phyloP scores from a whole-genome alignment of 2,113 vertebrate genomes.

The Corvus cornix region DNA sequence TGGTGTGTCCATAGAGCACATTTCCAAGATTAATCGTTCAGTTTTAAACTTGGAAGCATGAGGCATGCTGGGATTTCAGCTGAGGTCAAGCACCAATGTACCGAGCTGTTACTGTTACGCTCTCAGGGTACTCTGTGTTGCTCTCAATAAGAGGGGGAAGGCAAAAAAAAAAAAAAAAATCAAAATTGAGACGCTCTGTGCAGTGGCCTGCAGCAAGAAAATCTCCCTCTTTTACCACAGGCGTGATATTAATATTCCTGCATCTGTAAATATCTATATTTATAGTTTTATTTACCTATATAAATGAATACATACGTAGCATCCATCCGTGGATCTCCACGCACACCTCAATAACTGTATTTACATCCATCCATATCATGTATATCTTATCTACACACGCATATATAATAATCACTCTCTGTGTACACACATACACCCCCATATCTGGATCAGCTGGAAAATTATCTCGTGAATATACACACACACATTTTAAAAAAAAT shows the following conservation, averaged over 20 bases:
- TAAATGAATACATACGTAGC: background rate
- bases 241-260: background rate
- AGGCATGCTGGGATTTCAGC: conserved; percentile 81
- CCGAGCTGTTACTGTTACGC: conserved; percentile 90
- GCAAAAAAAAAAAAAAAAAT: background rate
- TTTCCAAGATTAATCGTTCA: conserved; percentile 72
- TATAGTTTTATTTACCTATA: background rate
- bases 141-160: conserved; percentile 79
- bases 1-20: conserved; percentile 10
- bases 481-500: background rate
- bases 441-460: conserved; percentile 20
- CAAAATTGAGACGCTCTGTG: background rate
- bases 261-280: background rate
- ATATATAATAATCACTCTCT: background rate
- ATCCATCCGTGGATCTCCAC: background rate
- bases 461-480: conserved; percentile 27
- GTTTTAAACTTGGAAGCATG: conserved; percentile 75
- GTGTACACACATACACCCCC: conserved; percentile 32
- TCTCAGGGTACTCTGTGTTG: conserved; percentile 90
- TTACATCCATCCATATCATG: background rate
- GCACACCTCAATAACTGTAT: conserved; percentile 6
- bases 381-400: conserved; percentile 42
- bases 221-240: background rate
- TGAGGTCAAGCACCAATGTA: conserved; percentile 96
- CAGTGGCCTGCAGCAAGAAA: conserved; percentile 28